phyloP scores from a whole-genome alignment of 2,113 vertebrate species.

The Piprites chloris region DNA sequence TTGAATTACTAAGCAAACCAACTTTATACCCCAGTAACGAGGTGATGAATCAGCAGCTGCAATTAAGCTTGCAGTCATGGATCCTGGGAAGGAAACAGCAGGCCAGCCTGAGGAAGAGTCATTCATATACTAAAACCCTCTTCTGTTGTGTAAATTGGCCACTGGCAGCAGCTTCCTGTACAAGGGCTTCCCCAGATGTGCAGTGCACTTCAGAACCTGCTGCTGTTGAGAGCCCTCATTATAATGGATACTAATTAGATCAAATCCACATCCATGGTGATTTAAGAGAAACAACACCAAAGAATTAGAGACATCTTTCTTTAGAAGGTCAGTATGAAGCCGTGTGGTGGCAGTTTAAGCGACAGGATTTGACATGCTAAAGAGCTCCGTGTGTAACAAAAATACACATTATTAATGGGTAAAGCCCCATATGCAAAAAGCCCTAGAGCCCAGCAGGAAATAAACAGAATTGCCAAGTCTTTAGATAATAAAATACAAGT shows the following conservation, averaged over 20 bases:
- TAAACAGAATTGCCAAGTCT: neutral
- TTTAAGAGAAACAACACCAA: slow-evolving; percentile 18
- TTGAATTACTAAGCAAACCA: slow-evolving; percentile 48
- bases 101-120: slow-evolving; percentile 16
- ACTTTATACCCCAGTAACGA: slow-evolving; percentile 38
- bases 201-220: slow-evolving; percentile 21
- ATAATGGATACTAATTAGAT: slow-evolving; percentile 46
- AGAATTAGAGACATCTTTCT: neutral
- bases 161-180: slow-evolving; percentile 55
- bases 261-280: slow-evolving; percentile 45
- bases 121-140: slow-evolving; percentile 41
- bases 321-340: slow-evolving; percentile 10
- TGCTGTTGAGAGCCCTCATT: slow-evolving; percentile 27
- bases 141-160: slow-evolving; percentile 53
- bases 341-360: neutral
- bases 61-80: slow-evolving; percentile 48
- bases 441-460: neutral
- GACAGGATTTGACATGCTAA: slow-evolving; percentile 14
- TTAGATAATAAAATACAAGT: neutral
- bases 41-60: slow-evolving; percentile 56
- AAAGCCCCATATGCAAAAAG: neutral
- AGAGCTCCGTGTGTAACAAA: neutral
- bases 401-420: neutral
- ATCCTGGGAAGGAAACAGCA: slow-evolving; percentile 47
- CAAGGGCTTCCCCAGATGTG: slow-evolving; percentile 55